Evolutionary conservation across 2,888 invertebrate genomes (phyloP), one percentile per base, ranked within the genome.

Genomic region (Dolomedes plantarius): DNA sequence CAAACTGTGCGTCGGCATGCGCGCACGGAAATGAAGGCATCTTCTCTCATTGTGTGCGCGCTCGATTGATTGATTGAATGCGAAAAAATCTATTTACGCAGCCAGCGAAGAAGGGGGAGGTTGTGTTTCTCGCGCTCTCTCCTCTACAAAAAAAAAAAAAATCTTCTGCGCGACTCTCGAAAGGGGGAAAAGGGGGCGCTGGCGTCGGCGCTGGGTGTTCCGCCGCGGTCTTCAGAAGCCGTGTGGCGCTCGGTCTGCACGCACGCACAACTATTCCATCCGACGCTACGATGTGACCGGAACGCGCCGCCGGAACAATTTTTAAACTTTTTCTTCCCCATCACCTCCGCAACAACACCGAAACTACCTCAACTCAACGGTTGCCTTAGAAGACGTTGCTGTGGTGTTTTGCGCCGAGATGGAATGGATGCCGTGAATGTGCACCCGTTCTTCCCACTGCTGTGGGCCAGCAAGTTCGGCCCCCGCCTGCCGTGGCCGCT

Each of bases 381-480:
- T 83, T 83, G 83, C 83, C 83, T 83, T 83, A 83, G 19, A 36
- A 28, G n/a, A 16, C n/a, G 46, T 16, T 36, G 29, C 67, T 36
- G 81, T 32, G 62, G 56, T 23, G 41, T 11, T 9, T 36, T 36
- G 5, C 9, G 19, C 56, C 56, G 56, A 3, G 3, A 56, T 56
- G 56, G 56, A 56, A 88, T 88, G 88, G 88, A 88, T 75, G 86
- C 81, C 77, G 88, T 88, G 32, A 88, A 88, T 80, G 87, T 87
- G 56, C 85, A 87, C 76, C 74, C 88, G 27, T 87, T 88, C 36
- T 83, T 87, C 79, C 87, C 88, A 72, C 73, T 88, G 41, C 75
- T 88, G 69, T 88, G 88, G 88, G 88, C 88, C 39, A 88, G 88
- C 83, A 88, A 88, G 77, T 88, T 88, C 76, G 88, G 88, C 28